Conservation (phyloP, 2,113 vertebrate species). For the Mungos mungo region DNA sequence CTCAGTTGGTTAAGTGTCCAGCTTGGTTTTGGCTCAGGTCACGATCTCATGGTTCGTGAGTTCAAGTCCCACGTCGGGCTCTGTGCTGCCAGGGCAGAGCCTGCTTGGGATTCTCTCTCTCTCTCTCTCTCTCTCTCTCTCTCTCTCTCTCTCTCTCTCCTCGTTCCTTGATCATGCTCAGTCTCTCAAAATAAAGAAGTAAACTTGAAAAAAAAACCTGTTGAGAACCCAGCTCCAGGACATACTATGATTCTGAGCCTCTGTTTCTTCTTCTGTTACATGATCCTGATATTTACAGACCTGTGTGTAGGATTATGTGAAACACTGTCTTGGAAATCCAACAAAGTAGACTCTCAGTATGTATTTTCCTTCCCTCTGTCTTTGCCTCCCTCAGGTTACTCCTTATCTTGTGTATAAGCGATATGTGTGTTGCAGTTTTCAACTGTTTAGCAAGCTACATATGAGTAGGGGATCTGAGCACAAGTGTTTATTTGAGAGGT, state of each 20-base stretch:
- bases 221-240: background rate
- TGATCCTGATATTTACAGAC: background rate
- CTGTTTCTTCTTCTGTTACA: background rate
- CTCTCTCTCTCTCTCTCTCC: no score
- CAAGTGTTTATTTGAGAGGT: background rate
- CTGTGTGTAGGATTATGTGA: background rate
- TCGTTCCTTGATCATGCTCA: no score
- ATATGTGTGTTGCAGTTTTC: background rate
- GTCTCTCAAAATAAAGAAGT: no score
- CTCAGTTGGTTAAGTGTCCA: no score
- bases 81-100: no score
- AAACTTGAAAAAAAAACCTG: background rate
- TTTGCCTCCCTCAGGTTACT: background rate
- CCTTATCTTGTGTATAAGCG: background rate
- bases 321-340: rapidly evolving
- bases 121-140: no score
- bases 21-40: no score
- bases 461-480: background rate
- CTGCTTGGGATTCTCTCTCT: no score
- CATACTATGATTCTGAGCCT: background rate
- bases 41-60: no score
- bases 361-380: background rate
- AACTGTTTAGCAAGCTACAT: background rate
- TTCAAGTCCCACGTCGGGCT: no score
- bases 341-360: no score